Percentiles rank a stretch among this genome's conserved stretches.
phyloP scores from a whole-genome alignment of 2,797 vertebrate genomes.

The Rallus crepitans region DNA sequence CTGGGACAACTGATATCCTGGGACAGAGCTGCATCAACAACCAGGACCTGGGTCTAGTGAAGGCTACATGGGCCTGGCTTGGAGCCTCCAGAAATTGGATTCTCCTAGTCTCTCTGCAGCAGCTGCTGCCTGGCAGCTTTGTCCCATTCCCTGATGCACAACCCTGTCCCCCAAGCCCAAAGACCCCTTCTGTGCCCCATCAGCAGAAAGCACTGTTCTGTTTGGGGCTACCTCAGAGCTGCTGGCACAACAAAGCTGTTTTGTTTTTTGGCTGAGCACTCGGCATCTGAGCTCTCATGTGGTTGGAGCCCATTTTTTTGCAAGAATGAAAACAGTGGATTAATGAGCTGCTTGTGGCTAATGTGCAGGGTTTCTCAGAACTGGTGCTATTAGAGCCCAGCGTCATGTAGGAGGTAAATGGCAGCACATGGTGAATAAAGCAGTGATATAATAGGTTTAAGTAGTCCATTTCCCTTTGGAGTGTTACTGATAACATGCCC shows the following conservation, averaged over 20 bases:
- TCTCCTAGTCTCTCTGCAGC: neutral
- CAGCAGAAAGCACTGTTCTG: neutral
- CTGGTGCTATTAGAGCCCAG: slow-evolving; percentile 59
- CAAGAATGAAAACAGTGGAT: slow-evolving; percentile 59
- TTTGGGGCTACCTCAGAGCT: neutral
- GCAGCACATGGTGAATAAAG: slow-evolving; percentile 64
- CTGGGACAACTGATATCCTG: neutral
- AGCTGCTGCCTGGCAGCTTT: neutral
- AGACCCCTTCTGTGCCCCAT: neutral
- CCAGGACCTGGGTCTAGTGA: neutral
- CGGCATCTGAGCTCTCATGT: slow-evolving; percentile 18
- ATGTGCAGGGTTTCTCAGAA: slow-evolving; percentile 65
- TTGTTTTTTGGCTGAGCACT: slow-evolving; percentile 14
- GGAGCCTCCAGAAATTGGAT: neutral
- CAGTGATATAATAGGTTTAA: slow-evolving; percentile 71
- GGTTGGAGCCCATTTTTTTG: slow-evolving; percentile 22
- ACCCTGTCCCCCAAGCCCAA: neutral
- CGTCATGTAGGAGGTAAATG: slow-evolving; percentile 59
- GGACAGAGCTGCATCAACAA: neutral
- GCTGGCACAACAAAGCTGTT: slow-evolving; percentile 55
- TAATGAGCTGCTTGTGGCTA: slow-evolving; percentile 71
- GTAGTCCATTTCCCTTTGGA: slow-evolving; percentile 76
- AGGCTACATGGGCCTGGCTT: neutral
- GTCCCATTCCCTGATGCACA: neutral
- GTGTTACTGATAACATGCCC: slow-evolving; percentile 59